Evolutionary conservation across 2,797 vertebrate genomes (phyloP), one percentile per base, ranked within the genome.

Genomic region (Cuniculus paca): DNA sequence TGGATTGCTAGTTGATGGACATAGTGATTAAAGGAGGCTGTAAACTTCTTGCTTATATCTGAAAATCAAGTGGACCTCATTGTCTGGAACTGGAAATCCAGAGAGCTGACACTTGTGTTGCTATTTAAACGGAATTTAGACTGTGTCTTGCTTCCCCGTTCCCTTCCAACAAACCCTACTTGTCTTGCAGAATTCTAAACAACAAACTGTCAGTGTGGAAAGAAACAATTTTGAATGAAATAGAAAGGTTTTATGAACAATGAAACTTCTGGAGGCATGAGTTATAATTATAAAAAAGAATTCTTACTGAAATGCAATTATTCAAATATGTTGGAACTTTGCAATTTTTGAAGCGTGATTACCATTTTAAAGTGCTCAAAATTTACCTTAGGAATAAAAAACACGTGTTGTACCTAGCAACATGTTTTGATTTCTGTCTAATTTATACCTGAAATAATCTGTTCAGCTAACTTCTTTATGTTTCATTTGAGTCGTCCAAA

Each of bases 401-500:
- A 88, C 68, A 2, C 92, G 14, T 74, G 14, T 72, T 90, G 11
- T 91, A 91, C 39, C 48, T 86, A 74, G 19, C 52, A 96, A 92
- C 60, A 92, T 80, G 85, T 84, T 97, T 97, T 94, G 65, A 68
- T 86, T 94, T 88, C 58, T 94, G 39, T 92, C 95, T 94, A 94
- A 95, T 95, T 95, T 92, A 68, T 89, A 86, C 81, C 28, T 78
- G 58, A 95, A 95, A 97, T 89, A 95, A 89, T 90, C 52, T 94
- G 77, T 96, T 93, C 39, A 19, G 48, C 95, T 96, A 95, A 94
- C 56, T 86, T 80, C 72, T 82, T 95, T 97, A 65, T 91, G 81
- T 96, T 97, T 96, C 68, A 95, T 75, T 88, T 90, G 79, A 97
- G 74, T 95, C 74, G 86, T 88, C 26, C 60, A 96, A 96, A 97